These are phyloP conservation scores for Babylonia areolata DNA, from an alignment of 1,140 invertebrate species.

Conservation along the genomic window DNA sequence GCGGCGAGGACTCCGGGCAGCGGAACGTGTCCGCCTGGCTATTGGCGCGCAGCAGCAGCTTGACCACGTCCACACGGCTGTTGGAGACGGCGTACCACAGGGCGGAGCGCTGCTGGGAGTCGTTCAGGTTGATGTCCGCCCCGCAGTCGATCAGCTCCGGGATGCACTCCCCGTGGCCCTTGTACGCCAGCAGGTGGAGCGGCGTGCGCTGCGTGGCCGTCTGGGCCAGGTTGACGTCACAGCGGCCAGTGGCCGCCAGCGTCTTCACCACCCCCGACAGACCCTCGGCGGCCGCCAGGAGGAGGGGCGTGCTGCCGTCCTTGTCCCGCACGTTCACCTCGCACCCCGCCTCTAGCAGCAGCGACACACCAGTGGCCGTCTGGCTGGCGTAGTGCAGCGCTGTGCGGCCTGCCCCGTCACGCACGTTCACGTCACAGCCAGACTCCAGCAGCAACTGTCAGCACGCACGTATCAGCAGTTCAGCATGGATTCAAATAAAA, in stretches of 20 bases:
- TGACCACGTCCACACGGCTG: constrained; percentile 57
- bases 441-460: constrained; percentile 48
- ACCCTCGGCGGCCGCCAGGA: constrained; percentile 71
- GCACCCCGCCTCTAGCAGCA: constrained; percentile 61
- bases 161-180: constrained; percentile 67
- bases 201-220: constrained; percentile 54
- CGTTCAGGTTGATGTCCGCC: constrained; percentile 61
- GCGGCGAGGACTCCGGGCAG: constrained; percentile 45
- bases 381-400: constrained; percentile 68
- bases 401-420: constrained; percentile 60
- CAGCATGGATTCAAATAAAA: too few relatives aligned
- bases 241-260: constrained; percentile 52
- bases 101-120: constrained; percentile 54
- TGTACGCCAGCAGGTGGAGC: constrained; percentile 68
- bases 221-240: constrained; percentile 64
- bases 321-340: constrained; percentile 64
- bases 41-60: constrained; percentile 62
- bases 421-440: constrained; percentile 56
- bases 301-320: constrained; percentile 65
- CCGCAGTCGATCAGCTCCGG: constrained; percentile 58
- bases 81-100: constrained; percentile 67
- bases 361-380: constrained; percentile 59
- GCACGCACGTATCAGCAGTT: too few relatives aligned
- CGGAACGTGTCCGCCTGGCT: constrained; percentile 57
- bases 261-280: constrained; percentile 61